Percentiles rank a stretch among this genome's conserved stretches.
These are phyloP conservation scores for Pemphigus obesinymphae DNA, from an alignment of 1,140 invertebrate genomes.

Conservation along the genomic window DNA sequence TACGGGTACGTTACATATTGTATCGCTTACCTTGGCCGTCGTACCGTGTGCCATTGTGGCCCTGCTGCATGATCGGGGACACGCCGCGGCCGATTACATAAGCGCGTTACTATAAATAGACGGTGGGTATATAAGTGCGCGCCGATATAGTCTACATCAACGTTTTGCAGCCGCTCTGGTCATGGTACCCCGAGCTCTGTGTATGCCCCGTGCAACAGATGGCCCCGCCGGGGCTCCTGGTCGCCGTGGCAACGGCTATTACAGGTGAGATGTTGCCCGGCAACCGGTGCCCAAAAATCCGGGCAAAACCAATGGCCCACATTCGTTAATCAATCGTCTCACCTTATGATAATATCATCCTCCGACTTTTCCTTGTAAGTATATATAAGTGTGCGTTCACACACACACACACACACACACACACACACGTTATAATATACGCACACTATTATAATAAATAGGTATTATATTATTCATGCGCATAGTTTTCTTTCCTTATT, in stretches of 20 bases:
- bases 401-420: no score
- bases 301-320: constrained; percentile 42
- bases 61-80: constrained; percentile 32
- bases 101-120: constrained; percentile 36
- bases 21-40: constrained; percentile 1
- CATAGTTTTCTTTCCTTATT: no score
- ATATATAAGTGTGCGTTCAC: no score
- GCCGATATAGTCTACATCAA: constrained; percentile 32
- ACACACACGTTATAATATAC: not conserved
- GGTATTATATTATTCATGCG: not conserved
- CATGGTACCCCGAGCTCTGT: constrained; percentile 33
- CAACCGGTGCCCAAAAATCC: constrained; percentile 41
- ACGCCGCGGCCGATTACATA: constrained; percentile 38
- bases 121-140: constrained; percentile 19
- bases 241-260: constrained; percentile 39
- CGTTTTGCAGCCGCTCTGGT: constrained; percentile 40
- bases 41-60: constrained; percentile 6
- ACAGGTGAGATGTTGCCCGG: constrained; percentile 40
- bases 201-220: constrained; percentile 20
- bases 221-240: constrained; percentile 37
- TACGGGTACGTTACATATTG: no score
- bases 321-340: constrained; percentile 41
- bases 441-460: not conserved
- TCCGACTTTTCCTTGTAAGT: not conserved
- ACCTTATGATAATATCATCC: no score